Evolutionary conservation across 2,888 invertebrate genomes (phyloP), one percentile per base, ranked within the genome.

Genomic region (Corbicula japonica): DNA sequence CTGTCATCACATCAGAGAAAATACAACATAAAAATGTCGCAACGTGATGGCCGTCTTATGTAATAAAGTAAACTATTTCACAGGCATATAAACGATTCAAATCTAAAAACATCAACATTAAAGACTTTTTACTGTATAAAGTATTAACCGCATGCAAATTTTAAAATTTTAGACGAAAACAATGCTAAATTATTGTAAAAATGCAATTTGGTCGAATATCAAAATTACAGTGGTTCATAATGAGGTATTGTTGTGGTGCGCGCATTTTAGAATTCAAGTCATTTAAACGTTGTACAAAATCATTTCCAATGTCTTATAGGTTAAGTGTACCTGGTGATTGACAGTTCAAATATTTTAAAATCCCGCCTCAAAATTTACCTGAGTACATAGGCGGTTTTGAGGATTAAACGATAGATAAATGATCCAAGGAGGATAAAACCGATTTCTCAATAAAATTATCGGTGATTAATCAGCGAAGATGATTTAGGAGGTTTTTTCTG

Each of bases 291-390:
- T 54, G 41, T 54, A 66, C 38, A 41, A 54, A 54, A 32, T n/a
- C n/a, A n/a, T n/a, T n/a, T n/a, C n/a, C n/a, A 26, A 66, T 12
- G 21, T 41, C 38, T 54, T 54, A 54, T 54, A 54, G 66, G 52
- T 30, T 54, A 26, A 38, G 5, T 32, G 28, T 34, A 41, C 38
- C 26, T 21, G n/a, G 52, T 66, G 66, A 66, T 66, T 66, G 66
- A 66, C 66, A 30, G 26, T 26, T 34, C 5, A 28, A 34, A 18
- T 26, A 52, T 54, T 54, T 28, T 54, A 52, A 41, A 54, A 26
- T 41, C 66, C 66, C 52, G 54, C 66, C 66, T 41, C 38, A 23
- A 66, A 66, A 66, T 52, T 54, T 41, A 66, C 18, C 54, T 12
- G 35, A 52, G 38, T 38, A 38, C 38, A 41, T 41, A 54, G 52